Evolutionary conservation across 2,888 invertebrate species (phyloP).

Genomic region (Andrena bucephala): DNA sequence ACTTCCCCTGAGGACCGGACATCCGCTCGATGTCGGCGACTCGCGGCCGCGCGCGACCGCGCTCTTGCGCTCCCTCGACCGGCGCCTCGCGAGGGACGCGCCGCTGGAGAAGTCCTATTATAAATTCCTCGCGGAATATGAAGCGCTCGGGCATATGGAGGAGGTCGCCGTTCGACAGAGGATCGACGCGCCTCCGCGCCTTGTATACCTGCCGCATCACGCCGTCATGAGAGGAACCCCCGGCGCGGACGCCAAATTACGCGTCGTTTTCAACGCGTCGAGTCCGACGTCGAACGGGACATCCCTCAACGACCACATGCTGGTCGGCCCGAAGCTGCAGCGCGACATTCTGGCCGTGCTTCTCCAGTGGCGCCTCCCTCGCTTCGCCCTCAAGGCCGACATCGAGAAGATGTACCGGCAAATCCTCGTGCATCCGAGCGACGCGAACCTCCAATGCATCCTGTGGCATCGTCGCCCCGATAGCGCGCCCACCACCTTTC

Average conservation of each 20-base stretch:
- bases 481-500: accelerated
- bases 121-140: not conserved
- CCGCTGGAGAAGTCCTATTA: not conserved
- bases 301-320: not conserved
- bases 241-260: not conserved
- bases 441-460: not conserved
- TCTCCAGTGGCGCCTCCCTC: not conserved
- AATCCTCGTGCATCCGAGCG: not conserved
- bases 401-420: not conserved
- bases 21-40: not conserved
- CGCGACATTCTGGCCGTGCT: not conserved
- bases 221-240: not conserved
- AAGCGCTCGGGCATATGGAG: not conserved
- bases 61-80: not conserved
- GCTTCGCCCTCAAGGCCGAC: not conserved
- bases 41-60: not conserved
- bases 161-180: not conserved
- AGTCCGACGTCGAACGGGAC: not conserved
- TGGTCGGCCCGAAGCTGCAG: not conserved
- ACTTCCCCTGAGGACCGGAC: accelerated
- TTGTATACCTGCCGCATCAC: not conserved
- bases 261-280: not conserved
- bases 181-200: not conserved
- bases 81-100: not conserved
- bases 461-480: not conserved